Conservation (phyloP, 2,888 invertebrate species). For the Agrotis clavis region DNA sequence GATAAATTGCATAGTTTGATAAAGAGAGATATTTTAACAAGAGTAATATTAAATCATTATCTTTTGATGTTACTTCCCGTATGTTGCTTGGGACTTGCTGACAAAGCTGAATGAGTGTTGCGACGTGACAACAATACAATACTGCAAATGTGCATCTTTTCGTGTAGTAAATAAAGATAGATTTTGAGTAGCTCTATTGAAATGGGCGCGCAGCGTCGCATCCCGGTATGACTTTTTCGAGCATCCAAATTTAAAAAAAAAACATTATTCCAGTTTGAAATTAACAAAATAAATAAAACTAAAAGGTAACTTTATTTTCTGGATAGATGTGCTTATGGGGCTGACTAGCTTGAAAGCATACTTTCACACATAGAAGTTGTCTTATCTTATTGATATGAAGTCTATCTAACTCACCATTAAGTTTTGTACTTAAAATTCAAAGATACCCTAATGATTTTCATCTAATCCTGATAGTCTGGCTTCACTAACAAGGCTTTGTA, state of each 20-base stretch:
- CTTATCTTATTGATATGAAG: background rate
- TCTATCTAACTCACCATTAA: background rate
- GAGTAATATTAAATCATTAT: background rate
- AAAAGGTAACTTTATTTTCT: background rate
- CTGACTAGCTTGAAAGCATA: constrained; percentile 19
- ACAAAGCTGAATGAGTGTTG: background rate
- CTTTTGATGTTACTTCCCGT: background rate
- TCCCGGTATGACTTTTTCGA: background rate
- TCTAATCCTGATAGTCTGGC: constrained; percentile 80
- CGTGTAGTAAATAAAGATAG: too few species aligned
- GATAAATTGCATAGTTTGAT: background rate
- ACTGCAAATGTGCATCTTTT: too few species aligned
- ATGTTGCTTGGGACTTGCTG: background rate
- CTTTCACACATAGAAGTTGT: background rate
- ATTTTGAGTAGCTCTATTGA: too few species aligned
- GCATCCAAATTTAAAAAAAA: background rate
- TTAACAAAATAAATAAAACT: background rate
- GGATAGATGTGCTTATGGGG: background rate
- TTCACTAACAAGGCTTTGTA: constrained; percentile 84
- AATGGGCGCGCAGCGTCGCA: too few species aligned
- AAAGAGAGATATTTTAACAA: background rate
- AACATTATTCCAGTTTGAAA: background rate
- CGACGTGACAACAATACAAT: background rate
- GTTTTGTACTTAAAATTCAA: background rate
- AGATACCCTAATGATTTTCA: constrained; percentile 45